These are phyloP conservation scores for Euura saliciscinereae DNA, from an alignment of 1,140 invertebrate species.

Conservation along the genomic window DNA sequence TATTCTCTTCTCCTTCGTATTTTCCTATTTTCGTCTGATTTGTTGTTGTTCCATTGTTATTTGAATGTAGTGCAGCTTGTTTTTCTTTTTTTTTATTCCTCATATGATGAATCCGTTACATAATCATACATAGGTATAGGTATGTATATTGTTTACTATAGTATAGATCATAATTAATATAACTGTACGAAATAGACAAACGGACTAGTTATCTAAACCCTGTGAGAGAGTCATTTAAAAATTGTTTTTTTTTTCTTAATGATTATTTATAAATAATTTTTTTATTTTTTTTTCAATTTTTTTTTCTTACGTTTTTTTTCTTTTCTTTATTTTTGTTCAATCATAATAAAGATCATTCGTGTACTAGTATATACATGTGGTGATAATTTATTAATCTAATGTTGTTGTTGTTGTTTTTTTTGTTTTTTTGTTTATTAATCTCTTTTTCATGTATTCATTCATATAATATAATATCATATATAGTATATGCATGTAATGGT, in stretches of 20 bases:
- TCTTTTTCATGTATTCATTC: too few species aligned
- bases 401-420: too few species aligned
- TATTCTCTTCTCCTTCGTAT: constrained; percentile 15
- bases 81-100: not conserved
- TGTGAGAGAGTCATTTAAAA: constrained; percentile 15
- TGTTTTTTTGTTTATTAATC: too few species aligned
- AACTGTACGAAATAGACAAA: constrained; percentile 13
- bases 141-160: too few species aligned
- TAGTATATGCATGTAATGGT: constrained; percentile 1
- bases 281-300: not conserved
- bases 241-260: constrained; percentile 8
- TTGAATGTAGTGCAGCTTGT: constrained; percentile 15
- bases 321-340: constrained; percentile 8
- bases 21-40: constrained; percentile 4
- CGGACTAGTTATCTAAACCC: constrained; percentile 8
- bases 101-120: constrained; percentile 16
- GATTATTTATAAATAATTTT: constrained; percentile 3
- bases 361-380: too few species aligned
- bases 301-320: constrained; percentile 8
- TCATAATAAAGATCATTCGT: too few species aligned
- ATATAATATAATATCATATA: too few species aligned
- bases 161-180: not conserved
- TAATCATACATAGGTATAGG: constrained; percentile 6
- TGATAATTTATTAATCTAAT: too few species aligned
- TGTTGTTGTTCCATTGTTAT: constrained; percentile 12